Percentiles rank a stretch among this genome's conserved stretches.
These are phyloP conservation scores for Nannospalax galili DNA, from an alignment of 2,113 vertebrate genomes.

Conservation along the genomic window DNA sequence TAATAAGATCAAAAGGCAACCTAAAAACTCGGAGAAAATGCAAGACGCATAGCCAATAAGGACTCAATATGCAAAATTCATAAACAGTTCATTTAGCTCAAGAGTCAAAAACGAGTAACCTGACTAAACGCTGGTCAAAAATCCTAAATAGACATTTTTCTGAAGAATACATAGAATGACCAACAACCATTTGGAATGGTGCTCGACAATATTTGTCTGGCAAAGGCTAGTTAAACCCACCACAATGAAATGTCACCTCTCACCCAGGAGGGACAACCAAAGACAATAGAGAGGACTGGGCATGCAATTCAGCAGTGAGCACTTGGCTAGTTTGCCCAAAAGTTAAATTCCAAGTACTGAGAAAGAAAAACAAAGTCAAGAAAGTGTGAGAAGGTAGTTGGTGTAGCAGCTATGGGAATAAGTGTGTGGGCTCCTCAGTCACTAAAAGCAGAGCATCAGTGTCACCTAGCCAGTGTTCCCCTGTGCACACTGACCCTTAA, in stretches of 20 bases:
- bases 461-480: fast-evolving
- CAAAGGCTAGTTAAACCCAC: neutral
- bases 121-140: neutral
- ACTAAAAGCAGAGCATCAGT: neutral
- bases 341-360: neutral
- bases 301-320: no score
- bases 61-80: neutral
- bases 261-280: neutral
- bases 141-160: neutral
- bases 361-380: neutral
- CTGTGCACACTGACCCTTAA: neutral
- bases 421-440: neutral
- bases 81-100: neutral
- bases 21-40: neutral
- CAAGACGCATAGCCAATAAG: neutral
- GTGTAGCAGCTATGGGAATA: neutral
- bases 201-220: neutral
- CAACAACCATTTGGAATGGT: neutral
- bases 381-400: neutral
- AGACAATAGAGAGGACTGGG: neutral
- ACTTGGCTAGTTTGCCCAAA: neutral
- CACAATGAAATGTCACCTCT: neutral
- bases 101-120: neutral
- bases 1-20: neutral
- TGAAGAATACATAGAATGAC: neutral